phyloP scores from a whole-genome alignment of 53 echinoderm and acorn worm species.

The Stichopus horrens region DNA sequence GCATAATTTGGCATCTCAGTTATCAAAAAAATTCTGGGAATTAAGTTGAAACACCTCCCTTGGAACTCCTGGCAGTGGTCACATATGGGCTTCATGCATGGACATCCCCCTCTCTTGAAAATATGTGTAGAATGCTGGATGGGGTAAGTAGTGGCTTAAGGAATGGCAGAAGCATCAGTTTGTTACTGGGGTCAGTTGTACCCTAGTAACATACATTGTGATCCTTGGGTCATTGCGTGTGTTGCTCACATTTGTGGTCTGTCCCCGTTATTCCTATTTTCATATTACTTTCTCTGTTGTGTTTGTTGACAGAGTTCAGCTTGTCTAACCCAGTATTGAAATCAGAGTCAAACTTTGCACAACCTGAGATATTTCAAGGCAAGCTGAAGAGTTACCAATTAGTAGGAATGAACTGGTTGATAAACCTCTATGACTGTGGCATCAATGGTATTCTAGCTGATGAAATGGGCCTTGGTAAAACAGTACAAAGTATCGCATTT shows the following conservation, averaged over 20 bases:
- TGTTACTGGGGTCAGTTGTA: too few species aligned
- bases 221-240: too few species aligned
- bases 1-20: too few species aligned
- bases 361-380: conserved; percentile 89
- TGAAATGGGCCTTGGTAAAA: conserved; percentile 99
- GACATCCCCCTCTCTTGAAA: too few species aligned
- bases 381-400: conserved; percentile 90
- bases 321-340: conserved; percentile 77
- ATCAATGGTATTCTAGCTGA: conserved; percentile 99
- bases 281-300: neutral
- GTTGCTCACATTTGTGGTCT: neutral
- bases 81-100: too few species aligned
- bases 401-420: conserved; percentile 96
- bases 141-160: too few species aligned
- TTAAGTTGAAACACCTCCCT: too few species aligned
- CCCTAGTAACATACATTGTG: too few species aligned
- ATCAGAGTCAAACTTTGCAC: conserved; percentile 64
- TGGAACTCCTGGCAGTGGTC: too few species aligned
- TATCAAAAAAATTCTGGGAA: too few species aligned
- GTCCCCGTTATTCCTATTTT: neutral
- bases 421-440: conserved; percentile 98
- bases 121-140: too few species aligned
- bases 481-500: conserved; percentile 95
- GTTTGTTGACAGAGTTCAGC: conserved; percentile 55
- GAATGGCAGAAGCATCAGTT: too few species aligned